Evolutionary conservation across 2,797 vertebrate species (phyloP).

Genomic region (Coregonus ussuriensis): DNA sequence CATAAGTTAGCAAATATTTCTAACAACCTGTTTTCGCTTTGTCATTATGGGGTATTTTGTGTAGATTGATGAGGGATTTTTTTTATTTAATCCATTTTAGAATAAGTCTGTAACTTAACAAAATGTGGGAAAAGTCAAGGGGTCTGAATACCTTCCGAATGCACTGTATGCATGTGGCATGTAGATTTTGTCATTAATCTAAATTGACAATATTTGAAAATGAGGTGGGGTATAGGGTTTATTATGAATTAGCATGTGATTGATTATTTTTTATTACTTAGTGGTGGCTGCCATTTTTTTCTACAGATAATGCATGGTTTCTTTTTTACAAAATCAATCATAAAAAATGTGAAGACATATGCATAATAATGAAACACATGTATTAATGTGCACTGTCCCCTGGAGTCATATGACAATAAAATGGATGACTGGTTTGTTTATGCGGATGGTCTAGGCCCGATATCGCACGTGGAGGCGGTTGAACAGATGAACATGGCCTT

Average conservation of each 20-base stretch:
- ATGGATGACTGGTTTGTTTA: conserved; percentile 73
- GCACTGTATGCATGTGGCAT: conserved; percentile 52
- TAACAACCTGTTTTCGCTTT: too few relatives aligned
- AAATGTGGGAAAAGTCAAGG: too few relatives aligned
- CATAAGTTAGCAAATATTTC: too few relatives aligned
- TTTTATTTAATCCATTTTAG: too few relatives aligned
- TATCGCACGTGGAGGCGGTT: conserved; percentile 71
- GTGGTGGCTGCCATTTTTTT: conserved; percentile 70
- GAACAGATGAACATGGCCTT: conserved; percentile 38
- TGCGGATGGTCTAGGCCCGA: conserved; percentile 57
- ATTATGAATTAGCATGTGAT: conserved; percentile 79
- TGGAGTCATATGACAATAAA: conserved; percentile 79
- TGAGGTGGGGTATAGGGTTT: conserved; percentile 60
- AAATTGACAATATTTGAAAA: conserved; percentile 73
- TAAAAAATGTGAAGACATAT: conserved; percentile 77
- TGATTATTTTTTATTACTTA: conserved; percentile 76
- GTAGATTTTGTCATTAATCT: conserved; percentile 76
- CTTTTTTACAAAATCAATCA: conserved; percentile 78
- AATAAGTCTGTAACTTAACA: too few relatives aligned
- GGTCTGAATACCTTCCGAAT: too few relatives aligned
- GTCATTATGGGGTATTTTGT: too few relatives aligned
- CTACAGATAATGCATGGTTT: conserved; percentile 73
- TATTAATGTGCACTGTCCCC: conserved; percentile 80
- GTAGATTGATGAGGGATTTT: too few relatives aligned
- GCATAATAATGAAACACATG: conserved; percentile 83